Percentiles rank a stretch among this genome's conserved stretches.
Conservation (phyloP, 2,113 vertebrate genomes). For the Sus scrofa region T2T-Sscrofa CM000812.6:245183001-245183500, state of each 20-base stretch:
- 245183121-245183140: neutral
- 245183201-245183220: neutral
- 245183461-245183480: neutral
- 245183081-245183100: neutral
- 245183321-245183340: neutral
- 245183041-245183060: neutral
- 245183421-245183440: neutral
- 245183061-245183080: conserved; percentile 47
- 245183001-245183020: too few species aligned
- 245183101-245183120: neutral
- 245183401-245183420: neutral
- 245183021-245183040: too few species aligned
- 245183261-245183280: conserved; percentile 12
- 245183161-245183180: neutral
- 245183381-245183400: neutral
- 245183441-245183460: neutral
- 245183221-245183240: conserved; percentile 6
- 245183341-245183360: neutral
- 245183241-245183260: neutral
- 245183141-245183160: neutral
- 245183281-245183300: neutral
- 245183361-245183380: neutral
- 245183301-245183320: neutral
- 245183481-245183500: neutral
- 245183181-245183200: neutral